These are phyloP conservation scores for Latrodectus elegans DNA, from an alignment of 2,888 invertebrate species.

Conservation along the genomic window DNA sequence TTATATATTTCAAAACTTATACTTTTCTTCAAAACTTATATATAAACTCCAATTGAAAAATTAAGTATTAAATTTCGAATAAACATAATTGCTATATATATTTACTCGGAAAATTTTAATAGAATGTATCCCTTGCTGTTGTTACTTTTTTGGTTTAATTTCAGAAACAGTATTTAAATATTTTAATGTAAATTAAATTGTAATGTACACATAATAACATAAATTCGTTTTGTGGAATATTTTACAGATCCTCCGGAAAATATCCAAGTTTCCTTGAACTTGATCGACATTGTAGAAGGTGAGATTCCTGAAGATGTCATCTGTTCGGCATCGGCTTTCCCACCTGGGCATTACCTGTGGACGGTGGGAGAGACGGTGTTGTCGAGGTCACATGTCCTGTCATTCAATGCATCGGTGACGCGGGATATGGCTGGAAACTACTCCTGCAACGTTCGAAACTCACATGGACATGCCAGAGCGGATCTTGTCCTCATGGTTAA, in stretches of 20 bases:
- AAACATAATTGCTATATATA: too few relatives aligned
- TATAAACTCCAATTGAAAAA: too few relatives aligned
- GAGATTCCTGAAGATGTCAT: constrained; percentile 70
- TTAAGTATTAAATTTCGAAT: too few relatives aligned
- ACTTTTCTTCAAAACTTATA: too few relatives aligned
- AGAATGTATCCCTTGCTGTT: too few relatives aligned
- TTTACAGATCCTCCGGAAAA: constrained; percentile 86
- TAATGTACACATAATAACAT: too few relatives aligned
- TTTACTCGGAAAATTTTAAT: too few relatives aligned
- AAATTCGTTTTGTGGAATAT: too few relatives aligned
- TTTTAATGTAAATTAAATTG: too few relatives aligned
- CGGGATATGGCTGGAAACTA: constrained; percentile 85
- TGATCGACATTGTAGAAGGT: constrained; percentile 74
- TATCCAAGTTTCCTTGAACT: constrained; percentile 81
- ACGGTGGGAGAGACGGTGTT: constrained; percentile 78
- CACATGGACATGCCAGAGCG: constrained; percentile 84
- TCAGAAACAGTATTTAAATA: too few relatives aligned
- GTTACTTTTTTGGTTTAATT: too few relatives aligned
- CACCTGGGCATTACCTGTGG: constrained; percentile 84
- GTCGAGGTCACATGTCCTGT: constrained; percentile 78
- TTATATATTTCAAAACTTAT: too few relatives aligned
- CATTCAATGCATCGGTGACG: constrained; percentile 81
- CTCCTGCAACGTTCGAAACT: constrained; percentile 81
- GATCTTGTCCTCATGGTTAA: constrained; percentile 85
- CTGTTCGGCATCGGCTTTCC: constrained; percentile 72